phyloP scores from a whole-genome alignment of 30 jellyfish, hydroid and myxozoan genomes.

The Mastigias papua region DNA sequence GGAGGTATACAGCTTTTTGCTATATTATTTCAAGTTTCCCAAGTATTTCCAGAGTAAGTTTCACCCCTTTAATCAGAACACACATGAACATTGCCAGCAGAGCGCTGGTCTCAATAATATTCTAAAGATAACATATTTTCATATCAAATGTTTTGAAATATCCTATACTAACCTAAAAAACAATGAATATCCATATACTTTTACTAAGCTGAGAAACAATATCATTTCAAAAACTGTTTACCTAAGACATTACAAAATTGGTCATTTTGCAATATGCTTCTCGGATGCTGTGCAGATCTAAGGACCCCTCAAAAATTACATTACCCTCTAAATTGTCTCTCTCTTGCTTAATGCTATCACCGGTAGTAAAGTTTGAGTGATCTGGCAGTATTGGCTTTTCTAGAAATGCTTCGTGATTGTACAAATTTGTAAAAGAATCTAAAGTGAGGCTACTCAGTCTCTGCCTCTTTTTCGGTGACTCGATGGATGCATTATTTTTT shows the following conservation, averaged over 20 bases:
- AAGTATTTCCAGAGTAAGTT: too few species aligned
- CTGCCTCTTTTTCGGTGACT: slow-evolving; percentile 35
- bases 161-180: too few species aligned
- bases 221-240: neutral
- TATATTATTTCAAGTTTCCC: too few species aligned
- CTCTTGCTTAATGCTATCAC: slow-evolving; percentile 23
- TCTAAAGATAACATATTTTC: too few species aligned
- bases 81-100: too few species aligned
- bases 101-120: too few species aligned
- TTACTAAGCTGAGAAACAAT: too few species aligned
- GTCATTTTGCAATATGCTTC: slow-evolving; percentile 5
- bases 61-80: too few species aligned
- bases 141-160: too few species aligned
- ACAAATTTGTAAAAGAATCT: slow-evolving; percentile 8
- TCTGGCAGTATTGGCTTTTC: slow-evolving; percentile 22
- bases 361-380: slow-evolving; percentile 18
- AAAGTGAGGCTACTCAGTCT: slow-evolving; percentile 68
- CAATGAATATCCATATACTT: too few species aligned
- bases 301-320: neutral
- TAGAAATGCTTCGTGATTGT: slow-evolving; percentile 21
- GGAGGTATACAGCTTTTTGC: too few species aligned
- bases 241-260: neutral
- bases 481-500: neutral
- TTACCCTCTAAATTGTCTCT: neutral
- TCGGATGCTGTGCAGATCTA: slow-evolving; percentile 14